Evolutionary conservation across 1,140 invertebrate species (phyloP).

Genomic region (Holcopasites calliopsidis): DNA sequence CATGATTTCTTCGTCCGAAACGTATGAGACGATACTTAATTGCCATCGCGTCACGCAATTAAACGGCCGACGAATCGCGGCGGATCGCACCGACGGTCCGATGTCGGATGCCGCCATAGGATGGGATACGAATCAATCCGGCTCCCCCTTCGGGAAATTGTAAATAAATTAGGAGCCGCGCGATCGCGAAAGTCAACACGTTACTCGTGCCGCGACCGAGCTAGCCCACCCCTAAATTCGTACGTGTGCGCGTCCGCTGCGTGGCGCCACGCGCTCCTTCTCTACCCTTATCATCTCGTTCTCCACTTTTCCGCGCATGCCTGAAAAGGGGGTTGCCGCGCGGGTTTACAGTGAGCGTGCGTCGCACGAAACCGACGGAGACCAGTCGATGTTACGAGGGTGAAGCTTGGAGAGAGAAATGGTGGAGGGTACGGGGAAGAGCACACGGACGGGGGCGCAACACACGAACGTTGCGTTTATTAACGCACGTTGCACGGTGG

Average conservation of each 20-base stretch:
- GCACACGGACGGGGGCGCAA: conserved; percentile 48
- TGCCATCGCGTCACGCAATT: no score
- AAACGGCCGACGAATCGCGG: conserved; percentile 30
- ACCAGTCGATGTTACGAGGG: neutral
- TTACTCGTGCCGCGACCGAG: conserved; percentile 42
- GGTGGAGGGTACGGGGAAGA: conserved; percentile 3
- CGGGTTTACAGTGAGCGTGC: conserved; percentile 21
- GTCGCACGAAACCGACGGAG: neutral
- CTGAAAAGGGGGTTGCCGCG: neutral
- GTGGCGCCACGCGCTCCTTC: conserved; percentile 26
- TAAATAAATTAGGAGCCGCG: conserved; percentile 69
- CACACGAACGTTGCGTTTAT: conserved; percentile 67
- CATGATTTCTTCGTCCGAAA: no score
- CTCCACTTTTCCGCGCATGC: conserved; percentile 7
- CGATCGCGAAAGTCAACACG: conserved; percentile 64
- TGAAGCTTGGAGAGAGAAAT: conserved; percentile 5
- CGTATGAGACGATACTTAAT: no score
- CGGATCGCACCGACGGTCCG: neutral
- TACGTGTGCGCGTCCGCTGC: conserved; percentile 11
- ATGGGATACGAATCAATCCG: conserved; percentile 51
- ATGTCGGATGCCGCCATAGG: conserved; percentile 26
- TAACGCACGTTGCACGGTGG: conserved; percentile 68
- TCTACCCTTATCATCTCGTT: no score
- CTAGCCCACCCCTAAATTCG: neutral
- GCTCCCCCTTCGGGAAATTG: conserved; percentile 66